phyloP scores from a whole-genome alignment of 2,113 vertebrate species.

The Hemiprocne comata region DNA sequence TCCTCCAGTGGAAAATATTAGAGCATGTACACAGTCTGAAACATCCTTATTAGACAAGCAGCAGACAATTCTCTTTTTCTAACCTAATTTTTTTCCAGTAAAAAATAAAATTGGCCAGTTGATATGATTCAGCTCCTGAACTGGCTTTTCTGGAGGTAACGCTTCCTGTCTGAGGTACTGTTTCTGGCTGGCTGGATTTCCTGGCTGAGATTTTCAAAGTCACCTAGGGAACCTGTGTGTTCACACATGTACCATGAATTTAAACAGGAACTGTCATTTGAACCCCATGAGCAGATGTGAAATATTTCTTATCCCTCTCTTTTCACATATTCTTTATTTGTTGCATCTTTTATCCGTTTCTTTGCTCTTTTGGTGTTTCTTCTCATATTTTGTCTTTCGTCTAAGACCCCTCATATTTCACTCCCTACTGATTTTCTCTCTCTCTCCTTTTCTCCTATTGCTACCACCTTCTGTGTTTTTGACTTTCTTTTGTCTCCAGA shows the following conservation, averaged over 20 bases:
- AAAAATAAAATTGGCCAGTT: not conserved
- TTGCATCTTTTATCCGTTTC: not conserved
- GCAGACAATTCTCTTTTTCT: conserved; percentile 22
- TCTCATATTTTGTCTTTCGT: not conserved
- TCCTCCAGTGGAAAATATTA: conserved; percentile 44
- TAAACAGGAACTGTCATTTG: conserved; percentile 28
- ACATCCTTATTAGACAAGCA: conserved; percentile 1
- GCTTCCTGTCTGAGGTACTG: conserved; percentile 30
- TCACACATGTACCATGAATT: conserved; percentile 29
- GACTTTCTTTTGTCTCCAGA: not conserved
- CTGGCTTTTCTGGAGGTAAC: conserved; percentile 28
- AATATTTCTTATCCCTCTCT: not conserved
- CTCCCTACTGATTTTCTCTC: not conserved
- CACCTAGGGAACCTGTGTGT: not conserved
- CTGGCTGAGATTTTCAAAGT: conserved; percentile 50
- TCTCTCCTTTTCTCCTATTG: not conserved
- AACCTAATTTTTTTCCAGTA: conserved; percentile 26
- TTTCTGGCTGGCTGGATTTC: conserved; percentile 49
- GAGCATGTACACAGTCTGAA: not conserved
- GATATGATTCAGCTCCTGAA: conserved; percentile 49
- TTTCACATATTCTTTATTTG: not conserved
- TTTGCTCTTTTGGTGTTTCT: not conserved
- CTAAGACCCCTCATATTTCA: not conserved
- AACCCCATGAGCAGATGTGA: conserved; percentile 30
- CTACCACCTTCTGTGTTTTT: not conserved